Evolutionary conservation across 2,797 vertebrate species (phyloP), one percentile per base, ranked within the genome.

Genomic region (Dipus sagitta): DNA sequence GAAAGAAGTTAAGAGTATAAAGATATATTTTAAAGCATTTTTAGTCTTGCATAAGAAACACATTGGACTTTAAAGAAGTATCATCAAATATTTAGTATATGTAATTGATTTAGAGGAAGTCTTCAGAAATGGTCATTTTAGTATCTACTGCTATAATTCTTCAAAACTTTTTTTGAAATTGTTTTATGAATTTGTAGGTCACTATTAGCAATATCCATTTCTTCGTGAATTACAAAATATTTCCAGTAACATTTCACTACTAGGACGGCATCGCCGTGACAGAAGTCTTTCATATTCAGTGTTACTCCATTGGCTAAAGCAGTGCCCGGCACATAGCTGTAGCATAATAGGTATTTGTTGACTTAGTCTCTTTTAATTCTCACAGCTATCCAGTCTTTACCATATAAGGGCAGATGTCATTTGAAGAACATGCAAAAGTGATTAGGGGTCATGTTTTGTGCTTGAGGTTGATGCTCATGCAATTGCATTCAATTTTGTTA

Each of bases 291-390:
- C 28, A 30, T 42, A 88, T 21, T 94, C 42, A 52, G 24, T 65
- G 42, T 65, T 78, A 7, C 62, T 67, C 28, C 18, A 30, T 18
- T 65, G 77, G 70, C 38, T 64, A 9, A n/a, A 89, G 32, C 3
- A 71, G 47, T 62, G 52, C 18, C 17, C 86, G 42, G 34, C 28
- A 92, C 23, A 60, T 28, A 68, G 34, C 30, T 88, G 62, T 70
- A 86, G 76, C 4, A 0, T 80, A 89, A 91, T 72, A 83, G 90
- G 92, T 86, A 62, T 72, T 85, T 93, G 86, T 89, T 93, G 38
- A 82, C 30, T 87, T 91, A 64, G 67, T 67, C 12, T 68, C 62
- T 34, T 89, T 92, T 87, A 92, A 90, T 83, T 96, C 47, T 90
- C 32, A 70, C 28, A 54, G 72, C 38, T 77, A 83, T 62, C 67